A percentile compares a stretch with the other conserved stretches of the same genome.
Conservation (phyloP, 1,140 invertebrate species). For the Drosophila tani region DNA sequence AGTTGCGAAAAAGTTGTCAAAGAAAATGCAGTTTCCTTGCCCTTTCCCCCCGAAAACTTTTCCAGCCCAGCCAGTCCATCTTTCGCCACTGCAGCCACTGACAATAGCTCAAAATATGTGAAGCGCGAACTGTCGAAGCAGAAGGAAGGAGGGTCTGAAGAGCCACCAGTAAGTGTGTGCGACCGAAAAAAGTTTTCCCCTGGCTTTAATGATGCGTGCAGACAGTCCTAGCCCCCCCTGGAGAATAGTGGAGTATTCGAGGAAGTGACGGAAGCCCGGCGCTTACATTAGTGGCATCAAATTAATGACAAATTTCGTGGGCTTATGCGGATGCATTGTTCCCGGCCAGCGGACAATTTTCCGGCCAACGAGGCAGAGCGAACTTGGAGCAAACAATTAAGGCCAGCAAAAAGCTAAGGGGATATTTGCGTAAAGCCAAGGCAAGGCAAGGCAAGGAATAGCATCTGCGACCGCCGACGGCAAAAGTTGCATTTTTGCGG, state of each 20-base stretch:
- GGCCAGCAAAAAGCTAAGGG: slow-evolving; percentile 29
- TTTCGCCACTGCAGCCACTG: slow-evolving; percentile 25
- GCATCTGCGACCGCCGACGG: slow-evolving; percentile 27
- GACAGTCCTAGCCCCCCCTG: slow-evolving; percentile 28
- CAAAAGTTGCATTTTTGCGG: slow-evolving; percentile 63
- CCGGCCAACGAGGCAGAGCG: slow-evolving; percentile 18
- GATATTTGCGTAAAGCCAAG: not conserved
- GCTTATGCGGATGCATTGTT: slow-evolving; percentile 62
- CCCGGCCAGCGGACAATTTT: slow-evolving; percentile 39
- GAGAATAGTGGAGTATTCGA: slow-evolving; percentile 37
- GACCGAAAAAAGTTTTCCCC: slow-evolving; percentile 60
- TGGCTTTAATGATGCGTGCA: slow-evolving; percentile 75
- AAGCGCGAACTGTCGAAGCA: slow-evolving; percentile 56
- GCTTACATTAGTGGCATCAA: slow-evolving; percentile 62
- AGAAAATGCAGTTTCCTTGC: slow-evolving; percentile 36
- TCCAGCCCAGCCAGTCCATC: slow-evolving; percentile 27
- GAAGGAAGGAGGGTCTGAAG: not conserved
- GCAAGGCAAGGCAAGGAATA: not conserved
- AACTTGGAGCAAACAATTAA: slow-evolving; percentile 56
- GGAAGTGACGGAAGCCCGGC: slow-evolving; percentile 20
- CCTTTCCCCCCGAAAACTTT: slow-evolving; percentile 3
- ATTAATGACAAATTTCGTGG: slow-evolving; percentile 71
- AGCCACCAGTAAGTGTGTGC: slow-evolving; percentile 38
- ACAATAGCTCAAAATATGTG: slow-evolving; percentile 76
- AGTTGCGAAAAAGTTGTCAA: slow-evolving; percentile 63